A percentile compares a stretch with the other conserved stretches of the same genome.
Evolutionary conservation across 2,797 vertebrate genomes (phyloP).

Genomic region (Calcarius lapponicus): DNA sequence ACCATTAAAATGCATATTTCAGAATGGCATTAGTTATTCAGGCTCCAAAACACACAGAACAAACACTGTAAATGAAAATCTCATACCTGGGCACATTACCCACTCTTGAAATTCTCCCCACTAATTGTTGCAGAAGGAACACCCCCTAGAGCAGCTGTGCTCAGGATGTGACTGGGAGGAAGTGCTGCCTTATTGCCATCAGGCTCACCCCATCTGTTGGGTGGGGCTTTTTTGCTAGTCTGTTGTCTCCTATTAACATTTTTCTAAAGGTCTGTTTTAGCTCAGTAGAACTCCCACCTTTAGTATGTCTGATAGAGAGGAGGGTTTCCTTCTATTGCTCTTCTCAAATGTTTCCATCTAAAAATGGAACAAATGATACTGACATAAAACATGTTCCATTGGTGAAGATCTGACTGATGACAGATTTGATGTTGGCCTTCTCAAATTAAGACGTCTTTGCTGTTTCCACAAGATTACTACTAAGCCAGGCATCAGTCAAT

Average conservation of each 20-base stretch:
- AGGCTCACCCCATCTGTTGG: neutral
- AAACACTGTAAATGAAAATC: neutral
- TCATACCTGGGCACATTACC: fast-evolving
- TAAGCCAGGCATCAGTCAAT: neutral
- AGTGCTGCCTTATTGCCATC: neutral
- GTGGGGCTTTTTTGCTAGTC: neutral
- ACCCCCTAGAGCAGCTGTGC: neutral
- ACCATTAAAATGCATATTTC: neutral
- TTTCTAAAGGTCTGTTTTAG: neutral
- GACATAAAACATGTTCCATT: neutral
- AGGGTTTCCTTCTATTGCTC: neutral
- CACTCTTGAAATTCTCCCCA: neutral
- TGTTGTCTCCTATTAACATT: neutral
- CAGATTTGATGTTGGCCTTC: neutral
- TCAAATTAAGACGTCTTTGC: neutral
- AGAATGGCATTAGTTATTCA: neutral
- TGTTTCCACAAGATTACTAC: neutral
- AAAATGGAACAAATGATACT: neutral
- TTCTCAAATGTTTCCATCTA: neutral
- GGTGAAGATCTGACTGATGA: neutral
- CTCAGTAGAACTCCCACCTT: neutral
- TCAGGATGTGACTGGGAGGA: neutral
- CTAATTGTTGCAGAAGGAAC: neutral
- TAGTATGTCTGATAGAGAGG: neutral
- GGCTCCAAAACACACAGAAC: neutral